Base-by-base conservation (phyloP, 2,888 invertebrate species). In the Nymphalis urticae region DNA sequence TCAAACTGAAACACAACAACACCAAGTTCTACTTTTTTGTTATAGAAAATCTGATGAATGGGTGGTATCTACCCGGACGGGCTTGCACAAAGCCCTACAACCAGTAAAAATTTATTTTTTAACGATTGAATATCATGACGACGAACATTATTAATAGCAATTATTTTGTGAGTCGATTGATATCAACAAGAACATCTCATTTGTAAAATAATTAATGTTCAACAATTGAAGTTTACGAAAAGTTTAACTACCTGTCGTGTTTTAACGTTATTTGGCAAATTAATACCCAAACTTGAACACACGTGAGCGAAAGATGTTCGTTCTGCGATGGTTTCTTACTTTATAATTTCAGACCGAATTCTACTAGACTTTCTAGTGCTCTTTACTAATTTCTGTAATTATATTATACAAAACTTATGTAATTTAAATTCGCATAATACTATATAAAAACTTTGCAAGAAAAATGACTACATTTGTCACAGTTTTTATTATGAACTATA, bases 261-360 rank as follows among this genome's bases (percentile, higher is more conserved):
- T 89, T 88, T 87, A 82, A 79, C 85, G 85, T 88, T 88, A 90
- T 89, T 88, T 89, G 88, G 86, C 88, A 87, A 90, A 90, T 89
- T 88, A 89, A 89, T 90, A 88, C 86, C 79, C 75, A 84, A 90
- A 90, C 85, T 90, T 89, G 85, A 86, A 85, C 85, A 85, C 87
- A 88, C 84, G 86, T 85, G 82, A 85, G 86, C 81, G 82, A 85
- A 86, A 88, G 85, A 88, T 88, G 87, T 86, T 87, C 87, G 86
- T 81, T 81, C 81, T 79, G 80, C 75, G 79, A 77, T 85, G 85
- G 82, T 86, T 86, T 82, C 80, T 83, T 84, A 83, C 82, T 85
- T 84, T 70, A 69, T 83, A 72, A 73, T 66, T 72, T 72, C 68
- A 66, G 63, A 66, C 68, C 54, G 56, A 72, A 70, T 70, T 68